Evolutionary conservation across 2,797 vertebrate genomes (phyloP), one percentile per base, ranked within the genome.

Genomic region (Malurus leucopterus): DNA sequence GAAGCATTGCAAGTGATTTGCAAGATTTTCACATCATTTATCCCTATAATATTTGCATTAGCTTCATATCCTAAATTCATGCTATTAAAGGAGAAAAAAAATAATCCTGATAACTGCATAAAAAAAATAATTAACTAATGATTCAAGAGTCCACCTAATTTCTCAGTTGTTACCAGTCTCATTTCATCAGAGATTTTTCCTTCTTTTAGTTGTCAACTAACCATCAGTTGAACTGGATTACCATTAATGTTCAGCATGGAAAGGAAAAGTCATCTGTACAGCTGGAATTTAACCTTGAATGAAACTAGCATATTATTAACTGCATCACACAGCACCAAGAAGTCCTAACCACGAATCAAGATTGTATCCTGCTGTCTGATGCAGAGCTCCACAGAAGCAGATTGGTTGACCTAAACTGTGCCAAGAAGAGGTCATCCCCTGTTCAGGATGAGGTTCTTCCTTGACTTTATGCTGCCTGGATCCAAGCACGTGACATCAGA

Each of bases 21-120:
- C 17, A 87, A 71, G 69, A 74, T 74, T 70, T 89, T 71, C 76
- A 54, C 17, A 88, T 64, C 7, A 30, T 57, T 91, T 73, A 67
- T 61, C 27, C 38, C 73, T 68, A 8, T 83, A 93, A 83, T 38
- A 36, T 36, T 36, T 85, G 29, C 50, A 83, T 71, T 73, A 54
- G 17, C 24, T 71, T 91, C 5, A 2, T 57, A 23, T 59, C 61
- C 79, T 49, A 70, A 89, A 2, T 67, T 82, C 29, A 61, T 43
- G 15, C 22, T 70, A 44, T 59, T 67, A 59, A 65, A 70, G 23
- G 14, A 43, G 6, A 27, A 24, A 27, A 70, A 55, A 55, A 57
- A 43, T 3, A 62, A 65, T 18, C 8, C 23, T 53, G 13, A 8
- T 40, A 84, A 68, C 17, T 26, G 2, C 41, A 63, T 11, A 13